These are phyloP conservation scores for Cyprinus carpio DNA, from an alignment of 2,113 vertebrate species.

Conservation along the genomic window DNA sequence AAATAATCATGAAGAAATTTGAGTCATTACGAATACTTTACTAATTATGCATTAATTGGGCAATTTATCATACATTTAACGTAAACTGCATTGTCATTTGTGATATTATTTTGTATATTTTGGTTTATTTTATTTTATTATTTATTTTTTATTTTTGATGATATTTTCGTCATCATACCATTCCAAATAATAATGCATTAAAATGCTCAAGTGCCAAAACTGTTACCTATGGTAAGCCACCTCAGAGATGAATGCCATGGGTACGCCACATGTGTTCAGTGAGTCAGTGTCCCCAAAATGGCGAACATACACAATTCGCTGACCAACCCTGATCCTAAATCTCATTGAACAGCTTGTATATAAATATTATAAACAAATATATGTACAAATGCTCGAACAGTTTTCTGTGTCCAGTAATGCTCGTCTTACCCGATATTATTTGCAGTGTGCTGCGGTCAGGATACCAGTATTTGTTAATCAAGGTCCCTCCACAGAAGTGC, in stretches of 20 bases:
- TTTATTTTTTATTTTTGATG: no score
- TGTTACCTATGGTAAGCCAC: neutral
- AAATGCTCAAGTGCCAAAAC: neutral
- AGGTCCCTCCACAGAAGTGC: constrained; percentile 82
- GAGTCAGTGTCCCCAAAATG: neutral
- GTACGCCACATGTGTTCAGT: neutral
- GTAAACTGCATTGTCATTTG: neutral
- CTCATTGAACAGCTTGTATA: no score
- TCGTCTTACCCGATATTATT: constrained; percentile 76
- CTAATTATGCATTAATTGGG: no score
- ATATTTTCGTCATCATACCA: no score
- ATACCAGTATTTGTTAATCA: constrained; percentile 86
- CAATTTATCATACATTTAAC: no score
- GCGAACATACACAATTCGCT: neutral
- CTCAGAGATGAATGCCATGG: no score
- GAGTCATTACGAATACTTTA: no score
- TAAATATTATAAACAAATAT: no score
- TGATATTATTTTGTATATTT: neutral
- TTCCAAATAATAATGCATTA: no score
- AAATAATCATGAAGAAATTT: no score
- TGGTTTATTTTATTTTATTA: no score
- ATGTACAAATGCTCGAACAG: neutral
- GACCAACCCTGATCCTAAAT: neutral
- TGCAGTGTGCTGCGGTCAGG: constrained; percentile 87
- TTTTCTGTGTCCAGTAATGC: neutral